A percentile compares a stretch with the other conserved stretches of the same genome.
Evolutionary conservation across 2,113 vertebrate species (phyloP).

Genomic region (Macquaria australasica): DNA sequence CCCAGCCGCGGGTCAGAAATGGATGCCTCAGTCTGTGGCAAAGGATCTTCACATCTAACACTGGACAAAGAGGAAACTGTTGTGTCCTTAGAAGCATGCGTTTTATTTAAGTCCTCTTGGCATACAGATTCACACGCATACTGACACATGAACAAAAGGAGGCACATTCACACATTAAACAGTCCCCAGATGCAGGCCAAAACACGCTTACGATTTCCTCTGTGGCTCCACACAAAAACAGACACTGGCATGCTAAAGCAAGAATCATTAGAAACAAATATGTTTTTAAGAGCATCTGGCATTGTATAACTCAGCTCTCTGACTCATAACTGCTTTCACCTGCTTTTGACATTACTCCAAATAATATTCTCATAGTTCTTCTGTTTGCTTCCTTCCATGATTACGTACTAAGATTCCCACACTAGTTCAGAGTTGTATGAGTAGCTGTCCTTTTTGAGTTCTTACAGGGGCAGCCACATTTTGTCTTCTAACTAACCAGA

Average conservation of each 20-base stretch:
- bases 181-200: conserved; percentile 28
- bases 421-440: neutral
- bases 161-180: conserved; percentile 15
- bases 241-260: neutral
- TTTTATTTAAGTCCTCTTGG: conserved; percentile 15
- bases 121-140: conserved; percentile 4
- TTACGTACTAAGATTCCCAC: neutral
- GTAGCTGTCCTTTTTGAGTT: neutral
- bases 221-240: neutral
- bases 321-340: conserved; percentile 19
- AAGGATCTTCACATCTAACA: conserved; percentile 30
- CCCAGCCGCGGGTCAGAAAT: conserved; percentile 16
- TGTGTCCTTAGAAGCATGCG: neutral
- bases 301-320: conserved; percentile 21
- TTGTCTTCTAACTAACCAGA: neutral
- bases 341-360: neutral
- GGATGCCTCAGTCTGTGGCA: neutral
- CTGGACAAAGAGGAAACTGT: conserved; percentile 51
- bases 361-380: neutral
- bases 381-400: neutral
- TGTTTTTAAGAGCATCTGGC: conserved; percentile 38
- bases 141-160: conserved; percentile 16
- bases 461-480: neutral
- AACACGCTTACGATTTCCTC: conserved; percentile 1
- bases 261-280: conserved; percentile 11